Percentiles rank a stretch among this genome's conserved stretches.
phyloP scores from a whole-genome alignment of 2,797 vertebrate genomes.

The Parauchenoglanis punctatus region DNA sequence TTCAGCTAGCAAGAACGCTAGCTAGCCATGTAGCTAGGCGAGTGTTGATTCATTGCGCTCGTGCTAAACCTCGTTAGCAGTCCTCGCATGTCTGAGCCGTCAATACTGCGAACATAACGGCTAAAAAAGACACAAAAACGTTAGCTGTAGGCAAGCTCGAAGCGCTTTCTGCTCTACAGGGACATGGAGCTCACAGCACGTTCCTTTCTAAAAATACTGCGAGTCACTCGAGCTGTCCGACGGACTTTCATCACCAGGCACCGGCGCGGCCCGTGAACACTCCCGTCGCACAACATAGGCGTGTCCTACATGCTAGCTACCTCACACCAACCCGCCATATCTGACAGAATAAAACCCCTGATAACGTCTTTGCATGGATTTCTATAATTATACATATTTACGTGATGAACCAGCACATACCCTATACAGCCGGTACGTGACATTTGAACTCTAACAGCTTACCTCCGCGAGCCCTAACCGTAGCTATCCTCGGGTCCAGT shows the following conservation, averaged over 20 bases:
- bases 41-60: slow-evolving; percentile 20
- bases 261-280: slow-evolving; percentile 61
- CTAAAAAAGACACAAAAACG: neutral
- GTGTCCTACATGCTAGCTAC: slow-evolving; percentile 66
- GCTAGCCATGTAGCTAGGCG: neutral
- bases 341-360: neutral
- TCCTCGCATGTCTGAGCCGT: neutral
- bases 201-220: slow-evolving; percentile 63
- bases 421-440: neutral
- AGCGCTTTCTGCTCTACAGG: neutral
- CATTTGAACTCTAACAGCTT: slow-evolving; percentile 61
- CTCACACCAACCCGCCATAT: slow-evolving; percentile 29
- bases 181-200: slow-evolving; percentile 41
- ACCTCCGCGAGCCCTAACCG: slow-evolving; percentile 73
- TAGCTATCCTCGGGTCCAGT: slow-evolving; percentile 69
- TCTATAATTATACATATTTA: neutral
- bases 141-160: neutral
- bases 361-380: too few species aligned
- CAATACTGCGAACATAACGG: neutral
- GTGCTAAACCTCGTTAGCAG: neutral
- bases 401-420: too few species aligned
- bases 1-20: neutral
- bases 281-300: slow-evolving; percentile 69
- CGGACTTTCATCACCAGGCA: slow-evolving; percentile 13
- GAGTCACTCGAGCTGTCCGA: slow-evolving; percentile 47